A percentile compares a stretch with the other conserved stretches of the same genome.
Evolutionary conservation across 2,113 vertebrate species (phyloP).

Genomic region (Microcebus murinus): DNA sequence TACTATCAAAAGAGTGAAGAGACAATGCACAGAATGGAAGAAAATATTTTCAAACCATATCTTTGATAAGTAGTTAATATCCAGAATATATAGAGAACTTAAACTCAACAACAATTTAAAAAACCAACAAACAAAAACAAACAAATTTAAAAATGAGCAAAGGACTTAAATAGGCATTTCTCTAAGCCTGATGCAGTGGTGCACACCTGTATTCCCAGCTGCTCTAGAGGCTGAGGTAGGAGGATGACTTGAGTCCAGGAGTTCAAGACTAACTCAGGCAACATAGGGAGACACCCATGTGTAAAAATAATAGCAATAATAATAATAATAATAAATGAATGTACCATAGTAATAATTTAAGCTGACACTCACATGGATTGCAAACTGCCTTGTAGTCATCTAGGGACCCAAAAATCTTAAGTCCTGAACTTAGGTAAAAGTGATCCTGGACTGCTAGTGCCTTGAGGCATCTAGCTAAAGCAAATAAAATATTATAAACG

Average conservation of each 20-base stretch:
- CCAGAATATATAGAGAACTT: not conserved
- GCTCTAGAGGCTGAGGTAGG: not conserved
- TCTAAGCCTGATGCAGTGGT: not conserved
- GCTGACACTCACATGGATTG: not conserved
- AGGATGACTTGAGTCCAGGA: not conserved
- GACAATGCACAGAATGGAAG: no score
- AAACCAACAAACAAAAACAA: not conserved
- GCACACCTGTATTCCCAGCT: not conserved
- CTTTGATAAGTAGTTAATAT: no score
- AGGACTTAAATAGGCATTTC: no score
- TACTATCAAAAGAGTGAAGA: no score
- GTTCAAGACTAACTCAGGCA: not conserved
- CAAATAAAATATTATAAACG: not conserved
- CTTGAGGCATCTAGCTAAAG: not conserved
- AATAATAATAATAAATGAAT: not conserved
- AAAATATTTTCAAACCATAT: no score
- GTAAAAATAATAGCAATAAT: not conserved
- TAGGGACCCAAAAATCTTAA: not conserved
- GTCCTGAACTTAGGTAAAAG: not conserved
- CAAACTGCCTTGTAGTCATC: not conserved
- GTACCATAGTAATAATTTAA: not conserved
- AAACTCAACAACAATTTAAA: not conserved
- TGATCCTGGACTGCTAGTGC: not conserved
- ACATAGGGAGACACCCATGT: not conserved
- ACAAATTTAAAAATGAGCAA: not conserved